A percentile compares a stretch with the other conserved stretches of the same genome.
Evolutionary conservation across 2,888 invertebrate species (phyloP).

Genomic region (Belgica antarctica): DNA sequence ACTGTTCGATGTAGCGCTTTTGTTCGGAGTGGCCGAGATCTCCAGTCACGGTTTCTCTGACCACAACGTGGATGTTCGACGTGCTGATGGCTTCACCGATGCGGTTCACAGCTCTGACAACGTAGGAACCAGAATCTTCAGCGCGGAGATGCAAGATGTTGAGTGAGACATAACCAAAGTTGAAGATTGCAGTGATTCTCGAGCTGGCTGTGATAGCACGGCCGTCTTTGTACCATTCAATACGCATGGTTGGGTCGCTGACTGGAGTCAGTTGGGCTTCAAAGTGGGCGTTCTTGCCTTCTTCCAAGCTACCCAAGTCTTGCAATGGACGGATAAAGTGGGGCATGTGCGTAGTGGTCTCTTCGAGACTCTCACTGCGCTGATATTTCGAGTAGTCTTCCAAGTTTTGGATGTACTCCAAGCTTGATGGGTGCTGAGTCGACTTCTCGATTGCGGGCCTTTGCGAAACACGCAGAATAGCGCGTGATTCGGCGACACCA

Average conservation of each 20-base stretch:
- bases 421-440: slow-evolving; percentile 87
- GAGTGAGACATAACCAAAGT: slow-evolving; percentile 98
- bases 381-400: slow-evolving; percentile 88
- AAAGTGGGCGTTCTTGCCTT: slow-evolving; percentile 89
- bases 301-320: slow-evolving; percentile 81
- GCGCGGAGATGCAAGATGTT: slow-evolving; percentile 97
- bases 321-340: slow-evolving; percentile 84
- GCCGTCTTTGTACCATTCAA: slow-evolving; percentile 95
- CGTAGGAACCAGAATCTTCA: slow-evolving; percentile 96
- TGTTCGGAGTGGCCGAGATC: slow-evolving; percentile 89
- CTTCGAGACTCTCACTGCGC: slow-evolving; percentile 80
- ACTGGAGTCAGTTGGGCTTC: slow-evolving; percentile 90
- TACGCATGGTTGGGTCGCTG: slow-evolving; percentile 89
- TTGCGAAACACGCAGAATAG: slow-evolving; percentile 74
- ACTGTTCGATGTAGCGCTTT: slow-evolving; percentile 85
- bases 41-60: slow-evolving; percentile 78
- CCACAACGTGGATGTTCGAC: slow-evolving; percentile 71
- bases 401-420: slow-evolving; percentile 84
- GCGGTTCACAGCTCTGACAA: slow-evolving; percentile 86
- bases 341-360: slow-evolving; percentile 75
- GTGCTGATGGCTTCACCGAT: slow-evolving; percentile 87
- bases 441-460: slow-evolving; percentile 81
- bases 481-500: slow-evolving; percentile 83
- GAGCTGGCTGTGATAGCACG: slow-evolving; percentile 94
- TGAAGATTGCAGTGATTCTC: slow-evolving; percentile 95